phyloP scores from a whole-genome alignment of 2,888 invertebrate genomes.

The Epiblema foenella region DNA sequence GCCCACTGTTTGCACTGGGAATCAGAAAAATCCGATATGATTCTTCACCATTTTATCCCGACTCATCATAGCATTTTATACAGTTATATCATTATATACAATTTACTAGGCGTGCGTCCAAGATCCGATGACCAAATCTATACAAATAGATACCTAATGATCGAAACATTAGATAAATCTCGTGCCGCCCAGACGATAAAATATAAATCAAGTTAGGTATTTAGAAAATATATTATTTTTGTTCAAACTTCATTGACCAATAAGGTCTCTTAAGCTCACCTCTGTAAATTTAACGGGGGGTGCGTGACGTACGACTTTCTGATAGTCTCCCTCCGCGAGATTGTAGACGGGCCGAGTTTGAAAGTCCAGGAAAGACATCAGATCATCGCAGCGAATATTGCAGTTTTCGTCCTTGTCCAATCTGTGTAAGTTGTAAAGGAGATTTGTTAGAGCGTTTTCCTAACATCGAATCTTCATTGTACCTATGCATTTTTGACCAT shows the following conservation, averaged over 20 bases:
- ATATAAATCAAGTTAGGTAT: no score
- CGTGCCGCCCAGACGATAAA: no score
- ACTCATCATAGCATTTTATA: no score
- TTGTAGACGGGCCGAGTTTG: constrained; percentile 77
- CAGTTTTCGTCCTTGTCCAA: constrained; percentile 87
- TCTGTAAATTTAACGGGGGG: constrained; percentile 75
- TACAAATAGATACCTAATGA: no score
- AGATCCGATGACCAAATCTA: not conserved
- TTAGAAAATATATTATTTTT: no score
- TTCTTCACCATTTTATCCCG: not conserved
- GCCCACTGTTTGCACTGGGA: constrained; percentile 73
- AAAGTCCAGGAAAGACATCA: constrained; percentile 89
- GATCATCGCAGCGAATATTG: constrained; percentile 87
- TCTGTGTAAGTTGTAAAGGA: no score
- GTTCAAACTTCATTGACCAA: not conserved
- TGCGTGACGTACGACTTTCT: constrained; percentile 73
- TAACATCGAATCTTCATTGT: no score
- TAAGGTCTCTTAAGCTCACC: constrained; percentile 52
- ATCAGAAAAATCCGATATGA: constrained; percentile 16
- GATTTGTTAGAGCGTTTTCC: no score
- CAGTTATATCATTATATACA: no score
- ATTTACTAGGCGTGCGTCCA: not conserved
- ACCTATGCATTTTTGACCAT: no score
- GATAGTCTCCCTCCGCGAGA: constrained; percentile 67
- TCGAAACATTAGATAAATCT: no score